Percentiles rank a stretch among this genome's conserved stretches.
phyloP scores from a whole-genome alignment of 2,888 invertebrate genomes.

The Pyrocoelia pectoralis region DNA sequence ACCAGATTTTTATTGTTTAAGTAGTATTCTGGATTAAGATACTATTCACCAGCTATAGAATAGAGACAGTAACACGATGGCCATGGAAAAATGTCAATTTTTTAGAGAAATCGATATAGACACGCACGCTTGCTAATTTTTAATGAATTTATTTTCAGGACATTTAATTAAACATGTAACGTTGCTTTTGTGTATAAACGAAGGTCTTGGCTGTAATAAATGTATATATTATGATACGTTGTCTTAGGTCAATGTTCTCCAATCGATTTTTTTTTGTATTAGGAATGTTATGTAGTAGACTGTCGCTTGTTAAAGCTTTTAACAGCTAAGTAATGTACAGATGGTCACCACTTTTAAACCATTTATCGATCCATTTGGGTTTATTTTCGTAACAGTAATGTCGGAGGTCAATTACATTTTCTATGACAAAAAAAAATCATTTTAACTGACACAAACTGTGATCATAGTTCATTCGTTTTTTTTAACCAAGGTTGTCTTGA shows the following conservation, averaged over 20 bases:
- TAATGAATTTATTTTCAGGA: no score
- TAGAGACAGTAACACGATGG: no score
- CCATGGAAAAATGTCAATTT: no score
- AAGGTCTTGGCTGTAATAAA: slow-evolving; percentile 2
- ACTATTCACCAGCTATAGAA: no score
- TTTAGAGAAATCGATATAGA: no score
- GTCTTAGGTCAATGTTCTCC: slow-evolving; percentile 23
- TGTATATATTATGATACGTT: not conserved
- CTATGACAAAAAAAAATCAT: not conserved
- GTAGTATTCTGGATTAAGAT: no score
- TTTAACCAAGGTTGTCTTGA: no score
- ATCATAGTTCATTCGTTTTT: no score
- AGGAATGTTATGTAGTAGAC: slow-evolving; percentile 11
- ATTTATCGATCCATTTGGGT: slow-evolving; percentile 4
- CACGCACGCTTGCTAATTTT: no score
- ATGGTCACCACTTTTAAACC: slow-evolving; percentile 17
- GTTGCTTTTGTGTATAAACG: not conserved
- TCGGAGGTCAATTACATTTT: slow-evolving; percentile 1
- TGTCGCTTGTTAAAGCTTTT: slow-evolving; percentile 13
- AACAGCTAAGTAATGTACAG: slow-evolving; percentile 17
- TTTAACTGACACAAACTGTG: no score
- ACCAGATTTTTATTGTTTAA: no score
- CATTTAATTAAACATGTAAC: no score
- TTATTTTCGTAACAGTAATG: not conserved
- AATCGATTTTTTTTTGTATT: slow-evolving; percentile 11